Evolutionary conservation across 2,888 invertebrate genomes (phyloP).

Genomic region (Sinhomidia bicolor): DNA sequence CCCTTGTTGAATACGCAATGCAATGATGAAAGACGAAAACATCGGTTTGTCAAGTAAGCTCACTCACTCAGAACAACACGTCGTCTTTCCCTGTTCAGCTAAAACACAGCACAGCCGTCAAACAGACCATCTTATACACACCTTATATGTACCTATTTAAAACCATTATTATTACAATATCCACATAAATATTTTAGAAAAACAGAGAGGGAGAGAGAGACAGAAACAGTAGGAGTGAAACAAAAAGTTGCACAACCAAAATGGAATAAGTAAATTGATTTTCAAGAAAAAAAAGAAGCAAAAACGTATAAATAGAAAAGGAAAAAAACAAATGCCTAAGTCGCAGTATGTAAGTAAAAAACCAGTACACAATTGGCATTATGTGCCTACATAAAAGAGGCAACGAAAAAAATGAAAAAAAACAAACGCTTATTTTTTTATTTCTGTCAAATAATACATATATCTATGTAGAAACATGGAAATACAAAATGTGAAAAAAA

Average conservation of each 20-base stretch:
- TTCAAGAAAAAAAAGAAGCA: slow-evolving; percentile 10
- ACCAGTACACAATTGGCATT: neutral
- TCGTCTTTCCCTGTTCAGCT: too few relatives aligned
- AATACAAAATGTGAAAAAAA: slow-evolving; percentile 10
- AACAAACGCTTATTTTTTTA: neutral
- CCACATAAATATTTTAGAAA: slow-evolving; percentile 1
- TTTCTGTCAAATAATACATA: neutral
- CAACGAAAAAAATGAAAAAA: neutral
- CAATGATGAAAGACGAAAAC: neutral
- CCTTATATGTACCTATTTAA: neutral
- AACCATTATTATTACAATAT: neutral
- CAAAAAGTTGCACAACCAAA: too few relatives aligned
- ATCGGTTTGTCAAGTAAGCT: neutral
- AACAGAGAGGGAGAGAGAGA: neutral
- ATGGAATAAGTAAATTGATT: slow-evolving; percentile 63
- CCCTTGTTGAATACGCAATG: too few relatives aligned
- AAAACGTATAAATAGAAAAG: too few relatives aligned
- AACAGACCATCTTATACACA: neutral
- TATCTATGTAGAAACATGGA: neutral
- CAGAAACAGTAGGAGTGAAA: too few relatives aligned
- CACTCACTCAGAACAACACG: neutral
- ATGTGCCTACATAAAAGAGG: neutral
- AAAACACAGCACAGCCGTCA: too few relatives aligned
- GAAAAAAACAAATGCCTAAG: neutral
- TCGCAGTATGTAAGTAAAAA: neutral